phyloP scores from a whole-genome alignment of 2,888 invertebrate genomes.

The Tholera decimalis region DNA sequence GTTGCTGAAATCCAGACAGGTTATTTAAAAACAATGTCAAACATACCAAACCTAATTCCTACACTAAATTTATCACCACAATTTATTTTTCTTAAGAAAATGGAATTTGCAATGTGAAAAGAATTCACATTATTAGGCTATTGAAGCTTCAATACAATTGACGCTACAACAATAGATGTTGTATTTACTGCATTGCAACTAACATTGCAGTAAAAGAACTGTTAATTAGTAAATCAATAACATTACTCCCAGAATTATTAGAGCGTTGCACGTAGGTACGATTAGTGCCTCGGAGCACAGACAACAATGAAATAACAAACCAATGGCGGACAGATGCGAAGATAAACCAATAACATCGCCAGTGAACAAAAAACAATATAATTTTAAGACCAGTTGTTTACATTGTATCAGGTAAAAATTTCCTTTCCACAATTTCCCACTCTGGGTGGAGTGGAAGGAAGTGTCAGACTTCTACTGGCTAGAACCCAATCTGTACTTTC shows the following conservation, averaged over 20 bases:
- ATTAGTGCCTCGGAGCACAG: conserved; percentile 46
- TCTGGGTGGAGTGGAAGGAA: no score
- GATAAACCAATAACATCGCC: conserved; percentile 25
- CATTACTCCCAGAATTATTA: conserved; percentile 33
- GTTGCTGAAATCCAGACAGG: not conserved
- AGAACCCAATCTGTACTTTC: no score
- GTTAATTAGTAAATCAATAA: conserved; percentile 28
- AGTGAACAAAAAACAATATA: conserved; percentile 26
- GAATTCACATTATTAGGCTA: no score
- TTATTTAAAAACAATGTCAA: not conserved
- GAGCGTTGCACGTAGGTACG: conserved; percentile 54
- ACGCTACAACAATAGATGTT: not conserved
- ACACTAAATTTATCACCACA: not conserved
- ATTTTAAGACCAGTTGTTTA: conserved; percentile 2
- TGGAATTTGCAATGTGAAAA: no score
- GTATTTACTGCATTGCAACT: not conserved
- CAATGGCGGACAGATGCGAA: conserved; percentile 39
- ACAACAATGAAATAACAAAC: conserved; percentile 45
- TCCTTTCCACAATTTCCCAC: no score
- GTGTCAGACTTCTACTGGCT: no score
- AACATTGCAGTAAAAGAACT: no score
- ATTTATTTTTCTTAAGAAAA: no score
- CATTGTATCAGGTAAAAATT: not conserved
- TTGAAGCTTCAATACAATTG: no score
- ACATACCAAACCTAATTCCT: not conserved